Percentiles rank a stretch among this genome's conserved stretches.
phyloP scores from a whole-genome alignment of 2,797 vertebrate species.

The Thripadectes ignobilis region DNA sequence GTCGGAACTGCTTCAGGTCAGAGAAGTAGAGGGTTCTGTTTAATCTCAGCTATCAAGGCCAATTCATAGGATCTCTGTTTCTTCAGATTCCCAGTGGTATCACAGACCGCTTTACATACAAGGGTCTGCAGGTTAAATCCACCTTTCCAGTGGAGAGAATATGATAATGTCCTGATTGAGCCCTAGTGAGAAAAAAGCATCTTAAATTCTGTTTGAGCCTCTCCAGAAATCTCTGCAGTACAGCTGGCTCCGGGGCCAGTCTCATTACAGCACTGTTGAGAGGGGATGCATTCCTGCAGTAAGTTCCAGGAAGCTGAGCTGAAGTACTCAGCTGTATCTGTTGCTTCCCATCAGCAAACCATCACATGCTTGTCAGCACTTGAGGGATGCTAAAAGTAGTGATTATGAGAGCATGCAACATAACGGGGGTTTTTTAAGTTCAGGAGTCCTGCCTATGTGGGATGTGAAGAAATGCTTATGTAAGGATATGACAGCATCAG shows the following conservation, averaged over 20 bases:
- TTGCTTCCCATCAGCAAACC: conserved; percentile 21
- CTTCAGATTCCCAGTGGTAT: neutral
- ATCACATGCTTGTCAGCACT: conserved; percentile 37
- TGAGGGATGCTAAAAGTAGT: conserved; percentile 28
- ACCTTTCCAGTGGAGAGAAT: neutral
- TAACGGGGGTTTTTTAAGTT: conserved; percentile 6
- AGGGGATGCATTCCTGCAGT: neutral
- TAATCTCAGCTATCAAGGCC: neutral
- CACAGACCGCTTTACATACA: neutral
- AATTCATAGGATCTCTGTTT: neutral
- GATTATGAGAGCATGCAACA: neutral
- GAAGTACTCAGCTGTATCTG: neutral
- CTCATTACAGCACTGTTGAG: fast-evolving
- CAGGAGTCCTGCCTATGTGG: conserved; percentile 28
- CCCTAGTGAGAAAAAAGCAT: neutral
- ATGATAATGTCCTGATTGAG: neutral
- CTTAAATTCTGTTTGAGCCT: neutral
- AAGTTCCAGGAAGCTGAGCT: neutral
- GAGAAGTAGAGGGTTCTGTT: neutral
- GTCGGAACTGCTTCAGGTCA: neutral
- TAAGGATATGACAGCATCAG: conserved; percentile 39
- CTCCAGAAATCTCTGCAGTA: neutral
- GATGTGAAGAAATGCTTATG: conserved; percentile 59
- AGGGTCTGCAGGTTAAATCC: neutral
- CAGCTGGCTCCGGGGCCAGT: neutral